These are phyloP conservation scores for Astreopora myriophthalma DNA, from an alignment of 64 coral and sea anemone species.

Conservation along the genomic window DNA sequence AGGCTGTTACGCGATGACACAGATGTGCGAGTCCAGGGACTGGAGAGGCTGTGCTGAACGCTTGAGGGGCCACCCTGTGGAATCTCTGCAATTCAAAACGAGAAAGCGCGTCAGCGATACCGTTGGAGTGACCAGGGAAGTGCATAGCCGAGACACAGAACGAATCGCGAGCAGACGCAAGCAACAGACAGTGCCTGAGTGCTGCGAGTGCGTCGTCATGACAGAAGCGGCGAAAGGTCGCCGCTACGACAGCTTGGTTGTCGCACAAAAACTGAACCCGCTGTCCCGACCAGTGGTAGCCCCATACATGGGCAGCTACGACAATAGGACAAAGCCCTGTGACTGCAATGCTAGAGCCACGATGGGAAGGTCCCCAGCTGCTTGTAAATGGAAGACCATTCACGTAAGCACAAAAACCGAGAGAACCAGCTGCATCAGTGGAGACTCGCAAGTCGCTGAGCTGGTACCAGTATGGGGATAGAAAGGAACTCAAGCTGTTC, in stretches of 20 bases:
- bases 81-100: not conserved
- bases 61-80: not conserved
- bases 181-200: not conserved
- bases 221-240: not conserved
- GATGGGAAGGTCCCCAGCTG: too few species aligned
- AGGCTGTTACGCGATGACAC: not conserved
- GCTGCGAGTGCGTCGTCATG: not conserved
- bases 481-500: not conserved
- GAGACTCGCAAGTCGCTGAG: not conserved
- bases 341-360: not conserved
- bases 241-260: not conserved
- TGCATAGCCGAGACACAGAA: not conserved
- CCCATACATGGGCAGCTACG: not conserved
- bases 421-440: not conserved
- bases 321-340: constrained; percentile 36
- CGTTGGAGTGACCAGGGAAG: not conserved
- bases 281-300: not conserved
- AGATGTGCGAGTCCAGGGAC: not conserved
- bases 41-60: not conserved
- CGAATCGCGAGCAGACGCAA: not conserved
- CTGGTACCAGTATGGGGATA: not conserved
- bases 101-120: constrained; percentile 33
- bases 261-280: constrained; percentile 21
- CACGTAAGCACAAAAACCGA: constrained; percentile 3
- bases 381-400: not conserved